Evolutionary conservation across 1,140 invertebrate species (phyloP).

Genomic region (Aphidius gifuensis): DNA sequence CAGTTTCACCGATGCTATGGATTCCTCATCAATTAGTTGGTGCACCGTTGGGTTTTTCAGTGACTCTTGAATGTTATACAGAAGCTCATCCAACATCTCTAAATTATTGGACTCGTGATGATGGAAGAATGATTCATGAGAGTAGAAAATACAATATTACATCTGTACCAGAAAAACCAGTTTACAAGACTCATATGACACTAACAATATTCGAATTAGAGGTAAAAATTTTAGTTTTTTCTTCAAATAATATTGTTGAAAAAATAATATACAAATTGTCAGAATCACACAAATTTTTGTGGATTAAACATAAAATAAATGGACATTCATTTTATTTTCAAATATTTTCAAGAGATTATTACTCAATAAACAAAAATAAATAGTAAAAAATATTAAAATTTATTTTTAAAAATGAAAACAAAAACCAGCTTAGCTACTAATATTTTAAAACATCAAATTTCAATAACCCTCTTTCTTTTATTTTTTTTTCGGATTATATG

Average conservation of each 20-base stretch:
- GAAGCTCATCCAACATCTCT: conserved; percentile 87
- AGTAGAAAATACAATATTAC: conserved; percentile 72
- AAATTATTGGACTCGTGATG: conserved; percentile 89
- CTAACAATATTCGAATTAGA: conserved; percentile 73
- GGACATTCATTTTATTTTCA: no score
- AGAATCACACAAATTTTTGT: no score
- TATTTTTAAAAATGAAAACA: no score
- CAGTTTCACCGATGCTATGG: conserved; percentile 87
- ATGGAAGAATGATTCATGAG: conserved; percentile 85
- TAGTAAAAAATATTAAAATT: no score
- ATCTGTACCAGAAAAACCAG: conserved; percentile 52
- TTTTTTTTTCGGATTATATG: no score
- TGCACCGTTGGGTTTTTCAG: conserved; percentile 72
- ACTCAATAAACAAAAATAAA: neutral
- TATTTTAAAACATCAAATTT: no score
- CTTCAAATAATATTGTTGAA: neutral
- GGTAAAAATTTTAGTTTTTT: conserved; percentile 38
- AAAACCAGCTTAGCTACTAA: no score
- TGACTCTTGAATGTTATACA: conserved; percentile 83
- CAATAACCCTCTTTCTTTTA: no score
- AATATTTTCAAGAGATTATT: no score
- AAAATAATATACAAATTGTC: no score
- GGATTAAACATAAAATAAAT: no score
- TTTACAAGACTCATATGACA: conserved; percentile 82
- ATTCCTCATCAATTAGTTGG: conserved; percentile 88